Evolutionary conservation across 2,113 vertebrate genomes (phyloP), one percentile per base, ranked within the genome.

Genomic region (Macaca mulatta): DNA sequence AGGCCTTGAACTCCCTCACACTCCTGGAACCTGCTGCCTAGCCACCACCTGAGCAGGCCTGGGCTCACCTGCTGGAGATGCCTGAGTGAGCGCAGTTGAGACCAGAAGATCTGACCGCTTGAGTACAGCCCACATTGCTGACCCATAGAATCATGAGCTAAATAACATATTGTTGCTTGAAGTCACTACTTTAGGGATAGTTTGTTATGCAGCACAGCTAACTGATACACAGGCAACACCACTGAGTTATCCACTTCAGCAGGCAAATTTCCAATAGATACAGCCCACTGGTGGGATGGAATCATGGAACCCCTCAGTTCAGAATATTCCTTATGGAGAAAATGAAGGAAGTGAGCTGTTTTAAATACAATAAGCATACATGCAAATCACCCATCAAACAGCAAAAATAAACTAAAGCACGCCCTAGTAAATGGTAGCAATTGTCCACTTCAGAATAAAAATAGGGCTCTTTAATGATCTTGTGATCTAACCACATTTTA

Each of bases 211-310:
- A 38, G 57, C 69, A 22, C 11, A 43, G 82, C 59, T n/a, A 13
- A 32, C 69, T 17, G 67, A 16, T 32, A 32, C 69, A 57, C 4
- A 57, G 38, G 22, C 17, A 17, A 3, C n/a, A 14, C 30, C 38
- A 6, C 35, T 2, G 11, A 40, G 50, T 43, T 6, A 5, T 35
- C 27, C 32, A 55, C 12, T 6, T 50, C n/a, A 25, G 35, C 2
- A 9, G 9, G 5, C 69, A 20, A 16, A 18, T n/a, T 38, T 45
- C 38, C 43, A 22, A 4, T 3, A 14, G n/a, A 11, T 18, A 8
- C 2, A n/a, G 11, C 5, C 0, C 16, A 4, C 11, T 23, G 23
- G 2, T 9, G 50, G 17, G 5, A 35, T 6, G 23, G 23, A n/a
- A 23, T 17, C 78, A 40, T 6, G 25, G 22, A 38, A 32, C n/a